Evolutionary conservation across 30 jellyfish, hydroid and myxozoan genomes (phyloP).

Genomic region (Hydractinia echinata): DNA sequence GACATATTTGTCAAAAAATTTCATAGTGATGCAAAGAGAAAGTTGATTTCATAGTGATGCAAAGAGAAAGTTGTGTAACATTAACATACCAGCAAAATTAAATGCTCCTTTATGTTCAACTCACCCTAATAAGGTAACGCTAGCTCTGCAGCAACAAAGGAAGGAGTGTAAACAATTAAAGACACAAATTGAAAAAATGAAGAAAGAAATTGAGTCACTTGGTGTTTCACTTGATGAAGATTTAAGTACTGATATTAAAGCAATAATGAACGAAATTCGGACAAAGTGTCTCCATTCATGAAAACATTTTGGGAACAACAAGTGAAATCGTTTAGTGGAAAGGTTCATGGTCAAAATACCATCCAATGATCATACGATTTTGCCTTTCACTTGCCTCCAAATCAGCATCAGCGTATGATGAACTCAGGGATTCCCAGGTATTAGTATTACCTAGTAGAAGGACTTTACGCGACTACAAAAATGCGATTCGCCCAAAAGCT

Average conservation of each 20-base stretch:
- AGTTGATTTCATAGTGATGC: no score
- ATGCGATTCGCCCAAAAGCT: constrained; percentile 44
- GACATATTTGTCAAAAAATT: no score
- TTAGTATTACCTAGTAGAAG: constrained; percentile 44
- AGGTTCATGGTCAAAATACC: constrained; percentile 25
- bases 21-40: no score
- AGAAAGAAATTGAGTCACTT: constrained; percentile 17
- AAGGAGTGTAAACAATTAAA: not conserved
- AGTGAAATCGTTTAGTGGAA: not conserved
- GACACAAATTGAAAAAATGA: constrained; percentile 29
- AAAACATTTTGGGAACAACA: constrained; percentile 52
- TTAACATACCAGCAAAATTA: constrained; percentile 26
- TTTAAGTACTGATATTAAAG: constrained; percentile 20
- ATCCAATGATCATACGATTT: constrained; percentile 50
- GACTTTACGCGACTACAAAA: constrained; percentile 49
- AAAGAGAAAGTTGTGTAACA: no score
- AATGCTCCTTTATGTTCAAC: constrained; percentile 51
- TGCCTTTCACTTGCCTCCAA: constrained; percentile 37
- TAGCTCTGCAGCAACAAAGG: constrained; percentile 38
- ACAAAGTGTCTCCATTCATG: constrained; percentile 41
- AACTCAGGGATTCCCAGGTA: constrained; percentile 30
- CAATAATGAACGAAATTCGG: constrained; percentile 24
- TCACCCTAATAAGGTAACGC: constrained; percentile 29
- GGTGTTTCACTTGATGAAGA: constrained; percentile 33
- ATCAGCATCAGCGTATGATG: constrained; percentile 60